A percentile compares a stretch with the other conserved stretches of the same genome.
Conservation (phyloP, 2,797 vertebrate species). For the Synaphobranchus kaupii region DNA sequence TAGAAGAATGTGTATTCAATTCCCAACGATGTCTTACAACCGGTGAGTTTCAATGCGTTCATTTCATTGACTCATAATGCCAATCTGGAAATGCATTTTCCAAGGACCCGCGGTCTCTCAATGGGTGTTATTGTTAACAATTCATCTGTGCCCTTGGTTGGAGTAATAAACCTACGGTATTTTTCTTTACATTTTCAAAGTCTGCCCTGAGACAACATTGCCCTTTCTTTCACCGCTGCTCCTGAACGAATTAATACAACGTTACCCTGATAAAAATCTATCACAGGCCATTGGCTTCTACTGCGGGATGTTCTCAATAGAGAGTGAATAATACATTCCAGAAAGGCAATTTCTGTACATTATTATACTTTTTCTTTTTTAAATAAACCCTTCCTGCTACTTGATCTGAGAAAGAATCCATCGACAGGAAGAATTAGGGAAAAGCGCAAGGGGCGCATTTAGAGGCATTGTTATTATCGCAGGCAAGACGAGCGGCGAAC, state of each 20-base stretch:
- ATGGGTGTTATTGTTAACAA: not conserved
- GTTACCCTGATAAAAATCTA: not conserved
- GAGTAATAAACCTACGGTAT: not conserved
- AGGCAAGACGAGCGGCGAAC: not conserved
- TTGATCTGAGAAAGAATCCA: conserved; percentile 11
- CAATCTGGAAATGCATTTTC: not conserved
- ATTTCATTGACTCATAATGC: not conserved
- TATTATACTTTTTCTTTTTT: not conserved
- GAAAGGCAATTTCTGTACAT: not conserved
- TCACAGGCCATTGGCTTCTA: not conserved
- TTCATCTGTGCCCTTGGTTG: not conserved
- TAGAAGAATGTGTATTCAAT: not conserved
- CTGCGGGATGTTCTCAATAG: not conserved
- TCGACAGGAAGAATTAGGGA: not conserved
- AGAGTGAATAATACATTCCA: not conserved
- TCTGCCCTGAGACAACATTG: not conserved
- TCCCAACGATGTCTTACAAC: not conserved
- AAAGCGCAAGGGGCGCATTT: not conserved
- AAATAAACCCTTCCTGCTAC: not conserved
- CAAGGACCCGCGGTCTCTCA: not conserved
- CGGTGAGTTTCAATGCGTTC: not conserved
- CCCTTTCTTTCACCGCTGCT: not conserved
- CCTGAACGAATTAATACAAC: not conserved
- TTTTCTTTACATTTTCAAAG: not conserved
- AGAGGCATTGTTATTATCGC: not conserved